Base-by-base conservation (phyloP, 2,113 vertebrate species). In the Oncorhynchus nerka region DNA sequence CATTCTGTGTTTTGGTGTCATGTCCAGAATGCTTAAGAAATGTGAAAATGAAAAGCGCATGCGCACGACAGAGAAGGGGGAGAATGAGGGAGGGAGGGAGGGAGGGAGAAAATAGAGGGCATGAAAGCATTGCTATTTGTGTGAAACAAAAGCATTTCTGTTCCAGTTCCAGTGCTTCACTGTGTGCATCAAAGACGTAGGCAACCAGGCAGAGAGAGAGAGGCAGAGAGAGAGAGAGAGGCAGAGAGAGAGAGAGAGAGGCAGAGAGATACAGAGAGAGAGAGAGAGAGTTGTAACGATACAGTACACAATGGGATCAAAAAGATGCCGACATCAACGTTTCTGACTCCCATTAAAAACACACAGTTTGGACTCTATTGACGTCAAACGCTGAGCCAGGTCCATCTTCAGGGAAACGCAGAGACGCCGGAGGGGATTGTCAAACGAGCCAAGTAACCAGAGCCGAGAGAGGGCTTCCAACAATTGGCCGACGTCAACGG, bases 251-350 rank as follows among this genome's bases (percentile, higher is more conserved):
- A 34, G 34, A 7, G 7, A 39, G 34, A 8, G 32, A 6, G 5
- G 1, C 1, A 39, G 34, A 39, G 34, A 39, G 34, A 34, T 1
- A 1, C 0, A 34, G 1, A 34, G 6, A 39, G 34, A 39, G 34
- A 39, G 7, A 39, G 7, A 20, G 12, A 4, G 39, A 9, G 24
- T 51, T 24, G 22, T 1, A 30, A 26, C 8, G 48, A 15, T 16
- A 51, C 3, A 51, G 49, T 22, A 59, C 16, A 19, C 4, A 32
- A 76, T 78, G 79, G 75, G 79, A 90, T 89, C 82, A 91, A 86
- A 90, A 87, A 74, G 66, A 85, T 61, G 69, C 26, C 73, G 71
- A 81, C 81, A 76, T 89, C 78, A 87, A 90, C 84, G 85, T 80
- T 74, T 82, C 69, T 81, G 83, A 82, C 62, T 34, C 19, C 65